Evolutionary conservation across 2,888 invertebrate species (phyloP).

Genomic region (Nomada ruficornis): DNA sequence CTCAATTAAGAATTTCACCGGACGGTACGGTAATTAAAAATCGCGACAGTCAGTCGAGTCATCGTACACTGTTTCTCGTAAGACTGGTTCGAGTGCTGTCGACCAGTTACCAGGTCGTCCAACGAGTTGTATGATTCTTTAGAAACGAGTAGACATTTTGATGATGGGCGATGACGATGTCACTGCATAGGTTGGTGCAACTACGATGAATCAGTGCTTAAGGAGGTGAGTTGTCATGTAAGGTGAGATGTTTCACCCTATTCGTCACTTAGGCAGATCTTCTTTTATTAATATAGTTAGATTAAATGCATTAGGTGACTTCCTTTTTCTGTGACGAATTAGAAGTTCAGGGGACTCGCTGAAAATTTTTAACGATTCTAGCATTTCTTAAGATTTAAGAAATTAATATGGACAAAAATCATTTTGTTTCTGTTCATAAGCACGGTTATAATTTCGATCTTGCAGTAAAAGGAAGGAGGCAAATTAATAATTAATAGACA

Average conservation of each 20-base stretch:
- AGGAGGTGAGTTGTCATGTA: conserved; percentile 50
- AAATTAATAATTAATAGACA: too few species aligned
- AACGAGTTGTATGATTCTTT: conserved; percentile 34
- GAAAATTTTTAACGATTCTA: too few species aligned
- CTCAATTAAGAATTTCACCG: conserved; percentile 46
- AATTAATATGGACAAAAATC: too few species aligned
- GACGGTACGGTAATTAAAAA: conserved; percentile 38
- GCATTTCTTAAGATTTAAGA: too few species aligned
- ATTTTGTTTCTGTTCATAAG: too few species aligned
- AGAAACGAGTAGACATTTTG: conserved; percentile 36
- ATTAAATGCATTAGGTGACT: too few species aligned
- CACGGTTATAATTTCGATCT: too few species aligned
- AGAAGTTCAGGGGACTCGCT: too few species aligned
- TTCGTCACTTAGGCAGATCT: background rate
- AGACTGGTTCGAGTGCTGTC: conserved; percentile 20
- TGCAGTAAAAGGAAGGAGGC: too few species aligned
- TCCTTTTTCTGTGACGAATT: too few species aligned
- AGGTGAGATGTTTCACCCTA: background rate
- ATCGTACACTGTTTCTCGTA: conserved; percentile 26
- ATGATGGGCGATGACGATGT: conserved; percentile 50
- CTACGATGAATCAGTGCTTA: conserved; percentile 38
- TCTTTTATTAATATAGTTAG: too few species aligned
- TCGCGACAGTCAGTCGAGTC: conserved; percentile 20
- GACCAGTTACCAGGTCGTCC: background rate
- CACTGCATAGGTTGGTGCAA: conserved; percentile 3